Evolutionary conservation across 1,140 invertebrate species (phyloP).

Genomic region (Gonioctena quinquepunctata): DNA sequence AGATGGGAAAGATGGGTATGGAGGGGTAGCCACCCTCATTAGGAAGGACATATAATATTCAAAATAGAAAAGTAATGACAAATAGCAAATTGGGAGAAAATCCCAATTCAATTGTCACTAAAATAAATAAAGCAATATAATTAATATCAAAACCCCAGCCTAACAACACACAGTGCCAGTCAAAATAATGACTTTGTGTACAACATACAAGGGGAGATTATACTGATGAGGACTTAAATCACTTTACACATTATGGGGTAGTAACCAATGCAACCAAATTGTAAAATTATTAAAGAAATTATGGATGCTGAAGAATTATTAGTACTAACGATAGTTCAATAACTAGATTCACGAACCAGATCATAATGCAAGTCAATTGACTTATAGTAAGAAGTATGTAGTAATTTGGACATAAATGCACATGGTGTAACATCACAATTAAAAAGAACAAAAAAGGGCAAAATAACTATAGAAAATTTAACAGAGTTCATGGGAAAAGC

Average conservation of each 20-base stretch:
- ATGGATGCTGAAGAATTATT: too few relatives aligned
- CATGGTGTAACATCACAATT: too few relatives aligned
- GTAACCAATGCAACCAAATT: not conserved
- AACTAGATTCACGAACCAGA: too few relatives aligned
- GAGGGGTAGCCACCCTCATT: slow-evolving; percentile 15
- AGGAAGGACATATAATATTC: slow-evolving; percentile 14
- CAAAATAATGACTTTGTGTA: not conserved
- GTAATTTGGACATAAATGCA: too few relatives aligned
- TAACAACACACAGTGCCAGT: not conserved
- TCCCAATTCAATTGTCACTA: slow-evolving; percentile 1
- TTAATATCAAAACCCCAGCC: not conserved
- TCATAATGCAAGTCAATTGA: too few relatives aligned
- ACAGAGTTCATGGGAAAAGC: too few relatives aligned
- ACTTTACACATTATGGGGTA: not conserved
- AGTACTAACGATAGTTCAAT: too few relatives aligned
- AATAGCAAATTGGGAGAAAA: not conserved
- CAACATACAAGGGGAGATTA: not conserved
- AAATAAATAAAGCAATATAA: not conserved
- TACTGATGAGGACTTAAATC: not conserved
- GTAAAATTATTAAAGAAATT: not conserved
- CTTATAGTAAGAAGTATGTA: too few relatives aligned
- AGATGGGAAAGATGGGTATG: too few relatives aligned
- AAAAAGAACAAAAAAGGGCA: too few relatives aligned
- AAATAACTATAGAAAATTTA: too few relatives aligned
- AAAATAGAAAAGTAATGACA: not conserved